These are phyloP conservation scores for Esperia sulphurella DNA, from an alignment of 2,888 invertebrate genomes.

Conservation along the genomic window DNA sequence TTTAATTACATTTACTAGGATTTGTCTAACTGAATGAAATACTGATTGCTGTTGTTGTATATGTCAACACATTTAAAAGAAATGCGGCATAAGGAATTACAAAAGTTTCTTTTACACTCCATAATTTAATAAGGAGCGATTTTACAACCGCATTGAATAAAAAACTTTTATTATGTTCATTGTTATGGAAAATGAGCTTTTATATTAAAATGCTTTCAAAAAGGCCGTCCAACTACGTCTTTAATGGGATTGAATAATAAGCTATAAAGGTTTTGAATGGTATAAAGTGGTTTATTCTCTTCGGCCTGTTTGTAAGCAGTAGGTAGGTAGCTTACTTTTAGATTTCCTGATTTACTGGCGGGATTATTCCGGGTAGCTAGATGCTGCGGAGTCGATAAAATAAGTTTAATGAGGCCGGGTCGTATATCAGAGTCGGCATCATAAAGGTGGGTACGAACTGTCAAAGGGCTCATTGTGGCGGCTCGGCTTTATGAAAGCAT, in stretches of 20 bases:
- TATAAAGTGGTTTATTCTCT: conserved; percentile 65
- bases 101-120: conserved; percentile 39
- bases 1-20: background rate
- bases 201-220: conserved; percentile 64
- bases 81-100: conserved; percentile 24
- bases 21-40: too few species aligned
- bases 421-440: conserved; percentile 74
- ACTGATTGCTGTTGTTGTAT: background rate
- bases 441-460: conserved; percentile 74
- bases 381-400: conserved; percentile 70
- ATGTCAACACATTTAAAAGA: conserved; percentile 2
- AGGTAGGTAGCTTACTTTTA: conserved; percentile 39
- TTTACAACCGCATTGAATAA: conserved; percentile 49
- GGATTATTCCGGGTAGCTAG: conserved; percentile 55
- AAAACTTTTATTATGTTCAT: conserved; percentile 59
- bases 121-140: conserved; percentile 59
- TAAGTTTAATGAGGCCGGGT: conserved; percentile 69
- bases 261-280: conserved; percentile 72
- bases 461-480: conserved; percentile 76
- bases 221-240: conserved; percentile 64
- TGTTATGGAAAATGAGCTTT: conserved; percentile 69
- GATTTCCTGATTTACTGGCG: conserved; percentile 63
- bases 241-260: conserved; percentile 74
- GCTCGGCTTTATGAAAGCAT: conserved; percentile 72
- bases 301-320: conserved; percentile 52